A percentile compares a stretch with the other conserved stretches of the same genome.
Evolutionary conservation across 1,140 invertebrate species (phyloP).

Genomic region (Temnothorax longispinosus): DNA sequence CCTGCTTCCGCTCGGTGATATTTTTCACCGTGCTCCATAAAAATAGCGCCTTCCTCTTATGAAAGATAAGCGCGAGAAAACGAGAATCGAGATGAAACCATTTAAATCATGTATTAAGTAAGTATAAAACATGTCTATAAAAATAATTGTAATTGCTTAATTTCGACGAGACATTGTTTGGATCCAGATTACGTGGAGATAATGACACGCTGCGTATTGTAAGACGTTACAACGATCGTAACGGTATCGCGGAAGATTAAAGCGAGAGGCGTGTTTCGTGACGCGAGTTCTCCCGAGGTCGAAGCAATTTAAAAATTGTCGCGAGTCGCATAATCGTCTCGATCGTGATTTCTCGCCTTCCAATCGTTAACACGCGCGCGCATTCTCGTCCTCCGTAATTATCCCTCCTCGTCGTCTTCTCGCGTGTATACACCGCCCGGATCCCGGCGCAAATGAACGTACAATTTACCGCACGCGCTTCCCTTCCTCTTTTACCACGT

Average conservation of each 20-base stretch:
- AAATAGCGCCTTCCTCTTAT: neutral
- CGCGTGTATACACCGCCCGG: constrained; percentile 14
- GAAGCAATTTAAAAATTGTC: constrained; percentile 28
- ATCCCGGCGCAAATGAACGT: constrained; percentile 65
- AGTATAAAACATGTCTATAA: neutral
- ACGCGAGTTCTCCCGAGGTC: neutral
- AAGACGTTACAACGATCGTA: neutral
- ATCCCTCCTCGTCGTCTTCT: constrained; percentile 11
- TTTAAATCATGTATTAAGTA: neutral
- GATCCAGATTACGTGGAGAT: neutral
- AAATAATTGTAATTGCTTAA: neutral
- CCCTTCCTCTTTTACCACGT: constrained; percentile 13
- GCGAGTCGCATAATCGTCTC: neutral
- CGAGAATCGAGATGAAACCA: neutral
- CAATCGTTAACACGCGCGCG: constrained; percentile 48
- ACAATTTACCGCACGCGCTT: constrained; percentile 73
- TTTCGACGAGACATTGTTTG: neutral
- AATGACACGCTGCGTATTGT: too few relatives aligned
- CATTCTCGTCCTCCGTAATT: constrained; percentile 44
- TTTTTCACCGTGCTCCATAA: neutral
- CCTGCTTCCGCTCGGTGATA: neutral
- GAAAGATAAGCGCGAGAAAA: neutral
- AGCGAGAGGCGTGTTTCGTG: constrained; percentile 17
- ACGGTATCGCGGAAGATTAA: neutral
- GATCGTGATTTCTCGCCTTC: constrained; percentile 54